Evolutionary conservation across 2,888 invertebrate species (phyloP), one percentile per base, ranked within the genome.

Genomic region (Pollenia labialis): DNA sequence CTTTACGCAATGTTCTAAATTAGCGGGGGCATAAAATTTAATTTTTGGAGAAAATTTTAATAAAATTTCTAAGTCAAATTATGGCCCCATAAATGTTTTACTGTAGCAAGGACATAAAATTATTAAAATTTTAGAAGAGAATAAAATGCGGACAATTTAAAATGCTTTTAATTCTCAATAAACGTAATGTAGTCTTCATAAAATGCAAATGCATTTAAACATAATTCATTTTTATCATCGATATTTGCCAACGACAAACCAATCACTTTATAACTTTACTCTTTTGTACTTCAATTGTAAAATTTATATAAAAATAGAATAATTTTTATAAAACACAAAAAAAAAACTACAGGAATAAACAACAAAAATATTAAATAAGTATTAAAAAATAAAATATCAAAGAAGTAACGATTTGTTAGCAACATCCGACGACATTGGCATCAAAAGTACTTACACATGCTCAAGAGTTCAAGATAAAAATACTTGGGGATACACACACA

Each of bases 381-480:
- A 16, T 52, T 52, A 9, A 52, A 52, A 52, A 52, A 23, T 23
- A 23, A 32, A 32, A 32, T 32, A 23, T 32, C 3, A 2, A 50
- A 62, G 62, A 77, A 48, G 56, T 40, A 71, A 80, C 80, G 80
- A 62, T 62, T 71, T 80, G 62, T 64, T 62, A 62, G n/a, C 42
- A 62, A 62, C 54, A 71, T 54, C 44, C 44, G 10, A 44, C 71
- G 62, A 14, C 69, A 80, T 71, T 80, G 62, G 46, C 62, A 71
- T 71, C 71, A 69, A 62, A 71, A 71, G 44, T 80, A 42, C 62
- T 54, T 23, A 18, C 40, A 60, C 62, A 50, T 11, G 54, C 32
- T 77, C 42, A 66, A 58, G 32, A 71, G 54, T 54, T 54, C 23
- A 56, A 46, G 18, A 18, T 9, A 60, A 14, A 60, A 9, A 50